Percentiles rank a stretch among this genome's conserved stretches.
Conservation (phyloP, 2,797 vertebrate species). For the Propithecus deckenii region DNA sequence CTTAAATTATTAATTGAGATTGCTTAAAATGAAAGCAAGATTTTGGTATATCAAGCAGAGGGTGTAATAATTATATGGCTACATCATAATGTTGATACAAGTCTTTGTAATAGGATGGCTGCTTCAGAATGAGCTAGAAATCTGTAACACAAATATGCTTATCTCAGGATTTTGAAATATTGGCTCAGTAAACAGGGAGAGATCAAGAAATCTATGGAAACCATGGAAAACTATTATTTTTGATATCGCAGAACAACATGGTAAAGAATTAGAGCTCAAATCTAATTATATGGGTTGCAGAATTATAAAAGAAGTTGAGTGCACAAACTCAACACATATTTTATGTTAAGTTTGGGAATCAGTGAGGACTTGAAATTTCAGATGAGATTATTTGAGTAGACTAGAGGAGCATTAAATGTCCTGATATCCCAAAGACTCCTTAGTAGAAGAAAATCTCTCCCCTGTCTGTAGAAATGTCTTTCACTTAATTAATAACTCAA, state of each 20-base stretch:
- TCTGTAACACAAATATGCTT: background rate
- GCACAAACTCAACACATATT: background rate
- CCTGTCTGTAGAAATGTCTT: background rate
- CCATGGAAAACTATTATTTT: background rate
- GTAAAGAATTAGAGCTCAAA: background rate
- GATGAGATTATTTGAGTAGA: background rate
- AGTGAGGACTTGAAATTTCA: background rate
- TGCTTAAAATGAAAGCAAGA: background rate
- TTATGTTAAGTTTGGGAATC: background rate
- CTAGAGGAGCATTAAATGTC: background rate
- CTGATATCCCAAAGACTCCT: background rate
- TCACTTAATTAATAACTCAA: background rate
- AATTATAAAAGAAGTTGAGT: background rate
- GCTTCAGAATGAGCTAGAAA: background rate
- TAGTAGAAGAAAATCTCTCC: background rate
- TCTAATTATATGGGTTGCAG: background rate
- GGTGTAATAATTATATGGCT: background rate
- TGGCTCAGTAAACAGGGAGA: background rate
- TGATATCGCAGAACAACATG: background rate
- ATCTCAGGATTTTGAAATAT: background rate
- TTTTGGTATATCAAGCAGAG: background rate
- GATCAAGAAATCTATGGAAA: background rate
- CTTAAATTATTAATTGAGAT: background rate
- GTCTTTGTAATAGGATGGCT: background rate
- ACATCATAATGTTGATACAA: background rate